Conservation (phyloP, 37 sponge, comb jelly and placozoan genomes). For the Crambe crambe region DNA sequence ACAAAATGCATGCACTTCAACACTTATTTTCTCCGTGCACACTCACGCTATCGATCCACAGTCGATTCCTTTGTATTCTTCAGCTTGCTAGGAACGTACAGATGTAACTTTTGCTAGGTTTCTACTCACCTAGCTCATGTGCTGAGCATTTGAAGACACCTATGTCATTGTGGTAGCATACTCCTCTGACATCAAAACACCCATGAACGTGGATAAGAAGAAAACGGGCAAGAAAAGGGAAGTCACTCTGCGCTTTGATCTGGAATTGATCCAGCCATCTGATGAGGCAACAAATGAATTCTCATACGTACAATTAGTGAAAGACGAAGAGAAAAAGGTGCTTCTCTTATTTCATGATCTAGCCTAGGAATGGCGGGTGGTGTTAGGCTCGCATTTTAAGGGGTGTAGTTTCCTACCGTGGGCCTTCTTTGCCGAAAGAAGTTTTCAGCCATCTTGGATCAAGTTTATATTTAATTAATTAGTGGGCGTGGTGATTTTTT, state of each 20-base stretch:
- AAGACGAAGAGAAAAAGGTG: slow-evolving; percentile 7
- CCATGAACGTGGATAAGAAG: slow-evolving; percentile 54
- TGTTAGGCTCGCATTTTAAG: background rate
- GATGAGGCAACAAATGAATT: slow-evolving; percentile 72
- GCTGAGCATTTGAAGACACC: background rate
- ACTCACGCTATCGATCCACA: slow-evolving; percentile 20
- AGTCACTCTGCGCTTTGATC: slow-evolving; percentile 50
- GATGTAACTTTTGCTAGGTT: slow-evolving; percentile 17
- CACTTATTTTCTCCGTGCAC: slow-evolving; percentile 32
- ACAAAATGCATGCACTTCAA: background rate
- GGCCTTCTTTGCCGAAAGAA: background rate
- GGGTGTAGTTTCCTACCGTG: background rate
- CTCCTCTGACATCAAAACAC: slow-evolving; percentile 10
- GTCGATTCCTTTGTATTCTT: slow-evolving; percentile 9
- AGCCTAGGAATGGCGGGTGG: background rate
- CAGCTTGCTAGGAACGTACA: slow-evolving; percentile 22
- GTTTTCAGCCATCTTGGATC: slow-evolving; percentile 36
- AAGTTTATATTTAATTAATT: too few species aligned
- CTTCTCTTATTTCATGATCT: too few species aligned
- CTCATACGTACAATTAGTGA: slow-evolving; percentile 57
- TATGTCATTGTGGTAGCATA: background rate
- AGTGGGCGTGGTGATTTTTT: background rate
- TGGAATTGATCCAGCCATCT: slow-evolving; percentile 45
- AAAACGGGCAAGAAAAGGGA: slow-evolving; percentile 5
- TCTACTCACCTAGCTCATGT: background rate